A percentile compares a stretch with the other conserved stretches of the same genome.
Conservation (phyloP, 2,113 vertebrate genomes). For the Garra rufa region DNA sequence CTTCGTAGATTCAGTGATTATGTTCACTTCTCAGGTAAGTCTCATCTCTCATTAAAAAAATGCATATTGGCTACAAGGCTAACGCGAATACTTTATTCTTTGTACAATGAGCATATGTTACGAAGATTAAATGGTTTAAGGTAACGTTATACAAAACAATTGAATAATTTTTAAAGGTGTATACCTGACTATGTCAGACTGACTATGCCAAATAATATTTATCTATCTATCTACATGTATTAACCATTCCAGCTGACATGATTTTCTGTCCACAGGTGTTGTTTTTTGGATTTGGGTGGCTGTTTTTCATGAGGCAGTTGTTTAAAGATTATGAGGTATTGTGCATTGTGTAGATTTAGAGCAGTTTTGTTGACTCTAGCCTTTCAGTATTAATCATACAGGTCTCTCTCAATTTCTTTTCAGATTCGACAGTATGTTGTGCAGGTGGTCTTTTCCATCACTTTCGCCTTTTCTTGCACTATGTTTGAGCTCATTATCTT, state of each 20-base stretch:
- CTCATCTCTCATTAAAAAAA: neutral
- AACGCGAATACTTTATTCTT: neutral
- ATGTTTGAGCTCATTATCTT: slow-evolving; percentile 99
- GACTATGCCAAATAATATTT: too few relatives aligned
- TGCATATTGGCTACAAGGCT: neutral
- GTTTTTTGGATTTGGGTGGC: slow-evolving; percentile 98
- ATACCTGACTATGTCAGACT: too few relatives aligned
- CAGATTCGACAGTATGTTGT: slow-evolving; percentile 95
- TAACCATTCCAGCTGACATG: neutral
- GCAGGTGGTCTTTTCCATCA: slow-evolving; percentile 97
- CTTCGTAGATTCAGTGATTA: slow-evolving; percentile 90
- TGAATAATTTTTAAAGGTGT: neutral
- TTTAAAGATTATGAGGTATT: slow-evolving; percentile 98
- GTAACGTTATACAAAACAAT: too few relatives aligned
- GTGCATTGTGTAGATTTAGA: neutral
- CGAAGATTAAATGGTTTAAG: neutral
- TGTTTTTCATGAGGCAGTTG: slow-evolving; percentile 95
- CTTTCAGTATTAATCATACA: neutral
- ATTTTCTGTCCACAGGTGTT: slow-evolving; percentile 79
- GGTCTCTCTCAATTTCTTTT: slow-evolving; percentile 25
- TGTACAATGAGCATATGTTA: neutral
- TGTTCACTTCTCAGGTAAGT: slow-evolving; percentile 93
- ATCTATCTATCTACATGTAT: too few relatives aligned
- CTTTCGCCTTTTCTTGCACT: slow-evolving; percentile 98
- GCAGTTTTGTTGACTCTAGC: neutral